Evolutionary conservation across 2,888 invertebrate species (phyloP).

Genomic region (Synanthedon vespiformis): DNA sequence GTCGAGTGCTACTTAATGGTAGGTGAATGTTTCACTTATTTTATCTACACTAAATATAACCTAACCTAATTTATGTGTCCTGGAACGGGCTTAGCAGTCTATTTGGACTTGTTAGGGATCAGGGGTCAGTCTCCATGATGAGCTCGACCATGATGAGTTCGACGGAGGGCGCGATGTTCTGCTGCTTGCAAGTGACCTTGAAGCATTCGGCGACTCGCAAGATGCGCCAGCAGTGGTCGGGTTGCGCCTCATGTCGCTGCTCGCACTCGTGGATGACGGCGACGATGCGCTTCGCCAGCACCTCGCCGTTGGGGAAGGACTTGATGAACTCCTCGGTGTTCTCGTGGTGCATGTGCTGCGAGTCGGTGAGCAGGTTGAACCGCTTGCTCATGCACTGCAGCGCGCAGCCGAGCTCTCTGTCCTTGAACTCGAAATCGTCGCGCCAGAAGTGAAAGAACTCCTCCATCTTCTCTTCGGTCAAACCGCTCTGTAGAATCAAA

Average conservation of each 20-base stretch:
- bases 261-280: slow-evolving; percentile 42
- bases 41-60: no score
- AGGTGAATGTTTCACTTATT: no score
- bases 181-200: slow-evolving; percentile 27
- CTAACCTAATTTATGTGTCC: no score
- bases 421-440: slow-evolving; percentile 56
- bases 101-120: no score
- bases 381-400: slow-evolving; percentile 51
- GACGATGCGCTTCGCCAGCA: slow-evolving; percentile 38
- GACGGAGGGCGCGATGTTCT: slow-evolving; percentile 44
- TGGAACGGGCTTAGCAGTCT: no score
- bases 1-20: no score
- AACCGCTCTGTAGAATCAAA: slow-evolving; percentile 29
- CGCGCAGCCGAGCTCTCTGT: slow-evolving; percentile 60
- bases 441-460: slow-evolving; percentile 64
- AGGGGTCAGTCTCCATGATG: slow-evolving; percentile 40
- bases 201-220: slow-evolving; percentile 51
- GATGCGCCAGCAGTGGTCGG: slow-evolving; percentile 51
- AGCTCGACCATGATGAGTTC: slow-evolving; percentile 48
- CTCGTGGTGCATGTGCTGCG: slow-evolving; percentile 53
- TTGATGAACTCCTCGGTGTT: slow-evolving; percentile 51
- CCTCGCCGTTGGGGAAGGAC: slow-evolving; percentile 50
- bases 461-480: slow-evolving; percentile 55
- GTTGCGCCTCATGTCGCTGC: slow-evolving; percentile 27
- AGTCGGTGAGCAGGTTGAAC: slow-evolving; percentile 53